Conservation (phyloP, 2,888 invertebrate genomes). For the Drepana falcataria region DNA sequence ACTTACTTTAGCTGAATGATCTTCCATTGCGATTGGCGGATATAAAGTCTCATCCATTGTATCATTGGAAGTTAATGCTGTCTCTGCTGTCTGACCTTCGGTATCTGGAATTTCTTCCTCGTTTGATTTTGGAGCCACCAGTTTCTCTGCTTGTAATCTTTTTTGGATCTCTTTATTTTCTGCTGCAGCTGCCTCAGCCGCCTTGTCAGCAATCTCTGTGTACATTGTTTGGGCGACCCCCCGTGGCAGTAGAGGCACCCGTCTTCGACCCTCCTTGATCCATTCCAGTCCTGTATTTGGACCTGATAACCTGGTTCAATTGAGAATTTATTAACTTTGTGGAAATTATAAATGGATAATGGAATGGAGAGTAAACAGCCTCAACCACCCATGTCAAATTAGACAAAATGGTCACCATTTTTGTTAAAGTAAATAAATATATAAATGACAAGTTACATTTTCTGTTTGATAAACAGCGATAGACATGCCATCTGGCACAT, state of each 20-base stretch:
- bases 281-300: slow-evolving; percentile 86
- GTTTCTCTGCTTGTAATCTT: slow-evolving; percentile 56
- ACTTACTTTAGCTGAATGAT: slow-evolving; percentile 59
- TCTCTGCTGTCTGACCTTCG: slow-evolving; percentile 53
- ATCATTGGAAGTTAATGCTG: slow-evolving; percentile 40
- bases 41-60: slow-evolving; percentile 47
- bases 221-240: slow-evolving; percentile 91
- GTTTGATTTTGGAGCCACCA: slow-evolving; percentile 50
- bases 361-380: not conserved
- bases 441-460: too few relatives aligned
- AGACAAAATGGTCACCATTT: too few relatives aligned
- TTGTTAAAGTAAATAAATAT: too few relatives aligned
- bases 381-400: too few relatives aligned
- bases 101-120: slow-evolving; percentile 50
- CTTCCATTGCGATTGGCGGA: slow-evolving; percentile 69
- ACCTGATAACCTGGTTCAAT: slow-evolving; percentile 76
- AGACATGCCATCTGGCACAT: too few relatives aligned
- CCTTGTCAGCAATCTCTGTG: slow-evolving; percentile 89
- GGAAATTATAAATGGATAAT: not conserved
- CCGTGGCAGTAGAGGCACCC: slow-evolving; percentile 89
- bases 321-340: slow-evolving; percentile 4
- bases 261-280: slow-evolving; percentile 91
- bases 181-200: slow-evolving; percentile 72
- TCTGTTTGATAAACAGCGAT: too few relatives aligned
- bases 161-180: slow-evolving; percentile 62